Evolutionary conservation across 1,140 invertebrate species (phyloP), one percentile per base, ranked within the genome.

Genomic region (Eufriesea mexicana): DNA sequence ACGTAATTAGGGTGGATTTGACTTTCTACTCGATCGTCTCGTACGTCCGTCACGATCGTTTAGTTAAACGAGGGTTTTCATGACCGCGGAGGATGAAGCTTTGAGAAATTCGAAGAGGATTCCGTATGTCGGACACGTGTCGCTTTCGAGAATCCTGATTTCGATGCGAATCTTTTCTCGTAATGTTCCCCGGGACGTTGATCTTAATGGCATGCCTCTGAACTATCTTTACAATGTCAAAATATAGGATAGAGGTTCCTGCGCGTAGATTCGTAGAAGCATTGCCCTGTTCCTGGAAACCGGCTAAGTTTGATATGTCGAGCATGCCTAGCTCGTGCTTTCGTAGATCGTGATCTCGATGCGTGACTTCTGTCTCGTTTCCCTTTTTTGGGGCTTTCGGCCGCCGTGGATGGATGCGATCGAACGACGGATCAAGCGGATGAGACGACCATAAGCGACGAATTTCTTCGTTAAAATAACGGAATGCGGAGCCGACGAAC

Each of bases 1-100:
- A 35, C 35, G 35, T 35, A 35, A 35, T 35, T 35, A 35, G 35
- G 35, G 35, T 35, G 35, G 35, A 35, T 35, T 35, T 35, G 35
- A 35, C 35, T 35, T 35, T 35, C 35, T 35, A 35, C 35, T 35
- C 35, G 35, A 35, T 35, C 35, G 1, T 35, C 35, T 35, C 35
- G 35, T 35, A 35, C 35, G 35, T 35, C 35, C 4, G 35, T 35
- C 35, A 35, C 4, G 35, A 35, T 4, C 35, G 35, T 35, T 57
- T 57, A 8, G 18, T 57, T n/a, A 7, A 23, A 23, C 2, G 55
- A 4, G 55, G 23, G 7, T 57, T 75, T 57, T 61, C 25, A 14
- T 25, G 47, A 85, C 85, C 84, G 57, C 54, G 49, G 86, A 85
- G 84, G 61, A 72, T 20, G 45, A 74, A 59, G 28, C 49, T 79